phyloP scores from a whole-genome alignment of 2,113 vertebrate species.

The Ellobius talpinus region DNA sequence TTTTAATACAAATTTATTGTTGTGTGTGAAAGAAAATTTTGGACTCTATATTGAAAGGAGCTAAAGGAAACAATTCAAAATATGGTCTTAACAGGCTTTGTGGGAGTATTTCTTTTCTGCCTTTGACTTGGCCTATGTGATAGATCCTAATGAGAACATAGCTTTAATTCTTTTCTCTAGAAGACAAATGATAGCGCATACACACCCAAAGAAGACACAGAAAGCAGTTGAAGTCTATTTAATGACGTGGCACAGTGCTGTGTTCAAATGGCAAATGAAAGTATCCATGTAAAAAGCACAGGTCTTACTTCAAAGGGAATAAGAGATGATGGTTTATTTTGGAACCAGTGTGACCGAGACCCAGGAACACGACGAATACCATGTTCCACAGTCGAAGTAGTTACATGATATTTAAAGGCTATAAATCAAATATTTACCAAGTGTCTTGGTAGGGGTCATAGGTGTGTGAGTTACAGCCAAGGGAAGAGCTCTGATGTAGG shows the following conservation, averaged over 20 bases:
- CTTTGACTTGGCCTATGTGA: neutral
- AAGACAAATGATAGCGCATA: neutral
- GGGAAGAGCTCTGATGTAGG: neutral
- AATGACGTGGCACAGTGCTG: neutral
- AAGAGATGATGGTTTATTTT: neutral
- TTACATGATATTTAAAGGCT: neutral
- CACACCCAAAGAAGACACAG: neutral
- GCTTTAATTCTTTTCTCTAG: conserved; percentile 39
- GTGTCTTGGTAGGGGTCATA: neutral
- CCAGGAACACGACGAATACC: neutral
- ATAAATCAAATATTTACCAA: neutral
- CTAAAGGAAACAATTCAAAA: neutral
- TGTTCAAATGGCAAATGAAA: neutral
- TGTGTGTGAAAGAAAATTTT: conserved; percentile 4
- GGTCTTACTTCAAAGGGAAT: neutral
- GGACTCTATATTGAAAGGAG: neutral
- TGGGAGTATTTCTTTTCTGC: neutral
- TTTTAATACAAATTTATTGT: conserved; percentile 18
- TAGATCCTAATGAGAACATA: conserved; percentile 9
- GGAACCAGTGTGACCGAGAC: neutral
- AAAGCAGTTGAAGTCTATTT: conserved; percentile 5
- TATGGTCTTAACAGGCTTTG: neutral
- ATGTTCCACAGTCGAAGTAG: neutral
- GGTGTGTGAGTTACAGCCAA: neutral
- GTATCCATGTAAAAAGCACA: neutral